phyloP scores from a whole-genome alignment of 2,888 invertebrate species.

The Cephus pygmeus region DNA sequence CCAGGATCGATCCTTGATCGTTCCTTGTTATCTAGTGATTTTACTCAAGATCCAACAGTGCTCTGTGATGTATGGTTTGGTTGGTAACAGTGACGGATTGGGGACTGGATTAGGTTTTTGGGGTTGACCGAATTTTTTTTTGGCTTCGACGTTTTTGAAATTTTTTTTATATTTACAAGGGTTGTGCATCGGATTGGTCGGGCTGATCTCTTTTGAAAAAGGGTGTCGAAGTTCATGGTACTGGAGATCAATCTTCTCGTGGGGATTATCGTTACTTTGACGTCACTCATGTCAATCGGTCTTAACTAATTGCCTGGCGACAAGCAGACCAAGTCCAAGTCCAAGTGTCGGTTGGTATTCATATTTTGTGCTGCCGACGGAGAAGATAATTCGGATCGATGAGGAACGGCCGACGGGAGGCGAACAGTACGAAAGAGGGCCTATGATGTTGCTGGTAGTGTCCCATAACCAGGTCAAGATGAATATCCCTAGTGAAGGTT shows the following conservation, averaged over 20 bases:
- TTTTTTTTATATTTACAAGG: constrained; percentile 8
- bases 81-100: background rate
- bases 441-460: background rate
- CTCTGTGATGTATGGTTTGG: background rate
- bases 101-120: background rate
- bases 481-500: background rate
- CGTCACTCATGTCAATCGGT: background rate
- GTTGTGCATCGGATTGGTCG: background rate
- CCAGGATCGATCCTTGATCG: background rate
- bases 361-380: background rate
- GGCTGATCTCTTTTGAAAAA: background rate
- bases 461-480: background rate
- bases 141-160: background rate
- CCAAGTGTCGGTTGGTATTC: background rate
- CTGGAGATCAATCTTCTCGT: background rate
- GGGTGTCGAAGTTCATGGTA: background rate
- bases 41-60: background rate
- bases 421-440: background rate
- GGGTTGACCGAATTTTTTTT: background rate
- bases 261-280: background rate
- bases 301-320: background rate
- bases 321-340: background rate
- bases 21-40: background rate
- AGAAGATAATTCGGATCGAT: background rate
- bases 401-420: background rate